Evolutionary conservation across 2,888 invertebrate genomes (phyloP).

Genomic region (Thecophora atra): DNA sequence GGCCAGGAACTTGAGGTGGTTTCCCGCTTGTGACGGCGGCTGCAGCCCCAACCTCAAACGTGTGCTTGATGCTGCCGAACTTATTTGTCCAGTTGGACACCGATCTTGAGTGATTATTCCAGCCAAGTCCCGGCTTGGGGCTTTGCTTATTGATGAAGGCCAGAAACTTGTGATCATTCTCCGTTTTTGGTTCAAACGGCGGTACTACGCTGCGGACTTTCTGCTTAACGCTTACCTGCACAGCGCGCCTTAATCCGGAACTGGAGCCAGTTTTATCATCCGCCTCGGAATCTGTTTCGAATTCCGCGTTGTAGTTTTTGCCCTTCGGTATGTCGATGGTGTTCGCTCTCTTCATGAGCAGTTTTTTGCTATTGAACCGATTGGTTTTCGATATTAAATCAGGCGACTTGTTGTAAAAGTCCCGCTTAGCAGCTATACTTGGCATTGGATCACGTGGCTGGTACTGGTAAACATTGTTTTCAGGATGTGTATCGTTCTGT

Average conservation of each 20-base stretch:
- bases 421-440: conserved; percentile 42
- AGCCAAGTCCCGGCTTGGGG: conserved; percentile 66
- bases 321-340: conserved; percentile 88
- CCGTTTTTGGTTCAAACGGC: conserved; percentile 81
- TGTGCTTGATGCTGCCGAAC: conserved; percentile 84
- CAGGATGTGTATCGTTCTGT: conserved; percentile 10
- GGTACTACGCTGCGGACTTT: conserved; percentile 69
- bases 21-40: conserved; percentile 62
- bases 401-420: conserved; percentile 53
- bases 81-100: conserved; percentile 81
- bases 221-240: conserved; percentile 69
- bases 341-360: conserved; percentile 86
- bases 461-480: neutral
- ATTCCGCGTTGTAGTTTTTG: conserved; percentile 65
- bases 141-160: conserved; percentile 83
- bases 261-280: conserved; percentile 60
- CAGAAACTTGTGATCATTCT: conserved; percentile 84
- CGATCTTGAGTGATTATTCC: conserved; percentile 61
- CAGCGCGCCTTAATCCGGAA: conserved; percentile 70
- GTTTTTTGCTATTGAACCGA: conserved; percentile 71
- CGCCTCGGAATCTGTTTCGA: conserved; percentile 67
- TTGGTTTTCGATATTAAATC: conserved; percentile 52
- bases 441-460: neutral
- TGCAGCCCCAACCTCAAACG: conserved; percentile 72
- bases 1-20: conserved; percentile 65